These are phyloP conservation scores for Drosophila falleni DNA, from an alignment of 2,888 invertebrate genomes.

Conservation along the genomic window DNA sequence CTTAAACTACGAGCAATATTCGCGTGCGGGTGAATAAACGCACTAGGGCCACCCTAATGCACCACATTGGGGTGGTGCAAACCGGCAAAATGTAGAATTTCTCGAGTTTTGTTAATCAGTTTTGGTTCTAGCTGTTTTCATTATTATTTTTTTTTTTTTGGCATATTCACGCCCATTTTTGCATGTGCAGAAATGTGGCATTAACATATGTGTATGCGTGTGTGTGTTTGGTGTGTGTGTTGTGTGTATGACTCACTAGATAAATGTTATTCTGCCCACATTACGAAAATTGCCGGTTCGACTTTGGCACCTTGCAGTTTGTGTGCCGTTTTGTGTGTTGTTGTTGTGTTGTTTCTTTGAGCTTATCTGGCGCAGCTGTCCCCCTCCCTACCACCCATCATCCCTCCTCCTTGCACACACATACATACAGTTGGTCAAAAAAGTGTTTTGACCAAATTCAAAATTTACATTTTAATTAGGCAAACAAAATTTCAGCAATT, in stretches of 20 bases:
- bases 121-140: neutral
- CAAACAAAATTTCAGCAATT: too few relatives aligned
- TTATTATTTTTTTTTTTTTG: slow-evolving; percentile 20
- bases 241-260: slow-evolving; percentile 53
- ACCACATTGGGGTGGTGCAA: slow-evolving; percentile 20
- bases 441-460: neutral
- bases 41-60: slow-evolving; percentile 26
- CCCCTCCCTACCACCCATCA: neutral
- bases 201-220: neutral
- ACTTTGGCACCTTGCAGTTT: slow-evolving; percentile 60
- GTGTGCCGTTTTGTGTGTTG: neutral
- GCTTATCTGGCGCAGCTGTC: slow-evolving; percentile 35
- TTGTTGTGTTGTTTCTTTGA: slow-evolving; percentile 20
- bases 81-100: slow-evolving; percentile 44
- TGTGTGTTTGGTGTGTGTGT: slow-evolving; percentile 11
- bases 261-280: slow-evolving; percentile 54
- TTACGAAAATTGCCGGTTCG: slow-evolving; percentile 55
- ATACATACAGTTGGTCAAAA: neutral
- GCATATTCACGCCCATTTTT: slow-evolving; percentile 53
- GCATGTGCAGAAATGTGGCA: slow-evolving; percentile 35
- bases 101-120: neutral
- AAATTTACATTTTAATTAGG: neutral
- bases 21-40: slow-evolving; percentile 8
- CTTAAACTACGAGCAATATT: slow-evolving; percentile 5
- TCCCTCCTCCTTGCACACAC: neutral